Evolutionary conservation across 2,113 vertebrate species (phyloP), one percentile per base, ranked within the genome.

Genomic region (Oryzias melastigma): DNA sequence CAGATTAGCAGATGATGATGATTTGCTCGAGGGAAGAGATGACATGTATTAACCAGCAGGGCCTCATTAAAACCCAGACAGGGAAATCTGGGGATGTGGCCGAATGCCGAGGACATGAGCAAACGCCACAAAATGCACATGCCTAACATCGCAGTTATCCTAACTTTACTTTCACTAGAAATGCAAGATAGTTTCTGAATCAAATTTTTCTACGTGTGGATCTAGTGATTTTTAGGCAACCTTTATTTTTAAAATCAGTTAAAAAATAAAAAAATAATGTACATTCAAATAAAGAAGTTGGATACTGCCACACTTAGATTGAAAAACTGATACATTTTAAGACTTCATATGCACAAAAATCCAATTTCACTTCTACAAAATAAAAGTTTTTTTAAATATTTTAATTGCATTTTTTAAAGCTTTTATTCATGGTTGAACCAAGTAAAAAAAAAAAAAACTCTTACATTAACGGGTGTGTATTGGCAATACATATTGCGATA

Each of bases 1-100:
- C 84, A 85, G 85, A 89, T 90, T 78, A 83, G 68, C 74, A 75
- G 79, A 81, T 85, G 59, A 85, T 85, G 59, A 85, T 81, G 65
- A 75, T 84, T 84, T 57, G 29, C 75, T 77, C 59, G 49, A 45
- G 61, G 67, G 47, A 49, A 20, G 58, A 42, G 60, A 77, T 71
- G 71, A 22, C 61, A 60, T 68, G 65, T 57, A 76, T 64, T 77
- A 85, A 82, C 68, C 75, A 68, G 70, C 35, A 56, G 64, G 78
- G 49, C 70, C 64, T 83, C 82, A 65, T 87, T 86, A 84, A 84
- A 65, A 74, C 44, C 55, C 69, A 53, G 65, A 76, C 67, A 44
- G 42, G 65, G 47, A 77, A 76, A 84, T 82, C 79, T 83, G 75
- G 29, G 48, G 51, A 58, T 63, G 68, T 83, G 85, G 87, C 86